Base-by-base conservation (phyloP, 2,888 invertebrate genomes). In the Serripes groenlandicus region DNA sequence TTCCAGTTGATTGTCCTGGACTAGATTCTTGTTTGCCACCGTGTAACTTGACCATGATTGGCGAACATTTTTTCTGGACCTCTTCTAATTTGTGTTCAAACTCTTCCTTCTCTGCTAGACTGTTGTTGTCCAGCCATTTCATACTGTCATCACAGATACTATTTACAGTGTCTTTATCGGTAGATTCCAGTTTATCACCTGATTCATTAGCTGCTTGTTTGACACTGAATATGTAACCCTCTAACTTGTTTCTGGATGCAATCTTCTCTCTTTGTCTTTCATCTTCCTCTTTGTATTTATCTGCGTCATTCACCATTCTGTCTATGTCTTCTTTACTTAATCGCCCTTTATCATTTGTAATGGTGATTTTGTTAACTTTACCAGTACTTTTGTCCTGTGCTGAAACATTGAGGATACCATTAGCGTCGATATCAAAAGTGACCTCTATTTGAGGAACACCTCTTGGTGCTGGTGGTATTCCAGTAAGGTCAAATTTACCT, bases 251-350 rank as follows among this genome's bases (percentile, higher is more conserved):
- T 70, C 91, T 88, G n/a, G 92, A 88, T 3, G 85, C 81, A 11
- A 94, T 82, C n/a, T 90, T 86, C 28, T 93, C 89, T 28, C 90
- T 87, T 84, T 94, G 93, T 82, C 89, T 92, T 21, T 93, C 92
- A 74, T 94, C 94, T 70, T 93, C 94, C 0, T 90, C 91, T 76
- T 89, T 90, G 88, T 92, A 94, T 79, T 90, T 90, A 75, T 94
- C 93, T 0, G 93, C 94, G 1, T 93, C 93, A 28, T 87, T 83
- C 62, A 94, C 90, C 94, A 94, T 98, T 86, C 96, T 96, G 90
- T 98, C 98, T 75, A 98, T 98, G 75, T 98, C 98, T n/a, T 96
- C 97, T 93, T 97, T 97, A 79, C 96, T 97, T 15, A 98, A 95
- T 4, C 98, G 96, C 0, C 97, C 97, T 92, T 97, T 97, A 92